A percentile compares a stretch with the other conserved stretches of the same genome.
These are phyloP conservation scores for Drosophila nikananu DNA, from an alignment of 1,140 invertebrate genomes.

Conservation along the genomic window DNA sequence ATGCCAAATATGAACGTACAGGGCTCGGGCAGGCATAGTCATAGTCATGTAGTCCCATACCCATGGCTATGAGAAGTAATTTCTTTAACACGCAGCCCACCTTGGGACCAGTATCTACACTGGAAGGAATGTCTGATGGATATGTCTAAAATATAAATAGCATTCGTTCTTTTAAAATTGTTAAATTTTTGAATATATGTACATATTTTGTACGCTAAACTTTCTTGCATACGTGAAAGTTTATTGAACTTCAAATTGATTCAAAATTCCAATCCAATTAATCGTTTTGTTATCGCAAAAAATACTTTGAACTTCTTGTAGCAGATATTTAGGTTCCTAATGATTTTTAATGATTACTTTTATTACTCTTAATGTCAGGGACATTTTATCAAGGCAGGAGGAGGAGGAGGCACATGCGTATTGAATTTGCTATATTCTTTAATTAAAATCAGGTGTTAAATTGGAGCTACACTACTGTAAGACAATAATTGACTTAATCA, in stretches of 20 bases:
- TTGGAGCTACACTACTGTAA: no score
- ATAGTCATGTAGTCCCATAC: conserved; percentile 4
- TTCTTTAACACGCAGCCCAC: conserved; percentile 60
- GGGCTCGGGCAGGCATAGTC: not conserved
- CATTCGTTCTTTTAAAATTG: no score
- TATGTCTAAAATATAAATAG: not conserved
- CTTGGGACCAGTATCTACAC: conserved; percentile 29
- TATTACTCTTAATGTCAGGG: not conserved
- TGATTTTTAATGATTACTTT: not conserved
- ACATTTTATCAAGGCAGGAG: not conserved
- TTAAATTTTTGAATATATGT: no score
- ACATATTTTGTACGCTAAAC: no score
- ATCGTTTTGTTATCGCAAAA: not conserved
- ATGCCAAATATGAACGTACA: conserved; percentile 52
- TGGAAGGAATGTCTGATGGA: not conserved
- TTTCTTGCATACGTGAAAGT: not conserved
- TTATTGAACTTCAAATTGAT: not conserved
- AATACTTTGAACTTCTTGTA: not conserved
- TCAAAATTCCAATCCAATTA: not conserved
- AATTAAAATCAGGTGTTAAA: no score
- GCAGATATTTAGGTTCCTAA: not conserved
- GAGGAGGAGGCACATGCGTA: no score
- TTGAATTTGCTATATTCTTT: no score
- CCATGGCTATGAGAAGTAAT: conserved; percentile 43
- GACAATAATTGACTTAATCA: no score